Evolutionary conservation across 2,888 invertebrate species (phyloP).

Genomic region (Branchellion lobata): DNA sequence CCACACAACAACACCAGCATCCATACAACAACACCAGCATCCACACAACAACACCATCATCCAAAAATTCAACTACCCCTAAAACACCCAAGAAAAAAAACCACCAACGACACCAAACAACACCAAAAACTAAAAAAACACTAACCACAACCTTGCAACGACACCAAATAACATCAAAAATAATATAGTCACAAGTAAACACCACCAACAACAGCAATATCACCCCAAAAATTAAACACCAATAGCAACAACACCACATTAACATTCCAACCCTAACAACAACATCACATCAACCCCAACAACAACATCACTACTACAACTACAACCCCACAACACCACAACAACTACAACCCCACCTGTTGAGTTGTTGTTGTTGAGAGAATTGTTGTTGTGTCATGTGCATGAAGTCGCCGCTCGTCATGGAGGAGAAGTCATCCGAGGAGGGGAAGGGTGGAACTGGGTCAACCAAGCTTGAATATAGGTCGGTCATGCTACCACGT

Average conservation of each 20-base stretch:
- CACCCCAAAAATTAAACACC: neutral
- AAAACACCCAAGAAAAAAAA: too few relatives aligned
- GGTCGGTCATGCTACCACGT: slow-evolving; percentile 1
- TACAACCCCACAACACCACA: neutral
- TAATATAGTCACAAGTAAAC: too few relatives aligned
- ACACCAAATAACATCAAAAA: too few relatives aligned
- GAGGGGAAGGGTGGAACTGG: neutral
- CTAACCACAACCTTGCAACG: too few relatives aligned
- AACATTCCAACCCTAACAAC: neutral
- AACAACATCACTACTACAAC: slow-evolving; percentile 10
- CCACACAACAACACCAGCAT: too few relatives aligned
- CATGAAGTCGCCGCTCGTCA: slow-evolving; percentile 6
- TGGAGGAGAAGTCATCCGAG: slow-evolving; percentile 12
- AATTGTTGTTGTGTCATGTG: slow-evolving; percentile 33
- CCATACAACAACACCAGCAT: too few relatives aligned
- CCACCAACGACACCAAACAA: too few relatives aligned
- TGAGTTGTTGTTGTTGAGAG: slow-evolving; percentile 41
- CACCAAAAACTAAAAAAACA: too few relatives aligned
- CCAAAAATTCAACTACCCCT: too few relatives aligned
- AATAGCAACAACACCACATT: neutral
- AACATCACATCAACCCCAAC: neutral
- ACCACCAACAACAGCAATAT: too few relatives aligned
- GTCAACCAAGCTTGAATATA: slow-evolving; percentile 27
- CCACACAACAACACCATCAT: too few relatives aligned
- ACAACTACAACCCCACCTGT: slow-evolving; percentile 18